Evolutionary conservation across 2,888 invertebrate species (phyloP).

Genomic region (Microctonus brassicae): DNA sequence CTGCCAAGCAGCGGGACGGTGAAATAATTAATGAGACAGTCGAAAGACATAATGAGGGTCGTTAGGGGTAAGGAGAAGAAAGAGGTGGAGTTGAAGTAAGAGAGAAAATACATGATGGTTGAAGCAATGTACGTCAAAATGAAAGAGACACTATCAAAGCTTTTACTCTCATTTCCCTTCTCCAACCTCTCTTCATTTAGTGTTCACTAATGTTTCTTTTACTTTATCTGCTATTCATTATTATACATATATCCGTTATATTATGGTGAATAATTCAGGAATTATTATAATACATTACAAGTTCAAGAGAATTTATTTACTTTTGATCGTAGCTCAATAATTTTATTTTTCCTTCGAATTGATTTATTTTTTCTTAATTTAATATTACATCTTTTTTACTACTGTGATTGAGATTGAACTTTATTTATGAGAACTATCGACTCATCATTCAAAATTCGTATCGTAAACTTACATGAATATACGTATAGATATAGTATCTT

Average conservation of each 20-base stretch:
- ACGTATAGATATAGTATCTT: neutral
- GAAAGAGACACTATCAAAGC: neutral
- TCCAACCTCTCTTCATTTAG: neutral
- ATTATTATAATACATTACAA: too few species aligned
- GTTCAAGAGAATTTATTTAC: conserved; percentile 28
- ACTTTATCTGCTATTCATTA: too few species aligned
- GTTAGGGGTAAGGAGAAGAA: conserved; percentile 11
- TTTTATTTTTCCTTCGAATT: conserved; percentile 7
- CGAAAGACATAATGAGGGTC: conserved; percentile 45
- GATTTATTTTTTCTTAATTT: neutral
- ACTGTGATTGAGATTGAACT: conserved; percentile 6
- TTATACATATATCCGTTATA: too few species aligned
- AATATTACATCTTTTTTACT: conserved; percentile 3
- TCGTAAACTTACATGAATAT: neutral
- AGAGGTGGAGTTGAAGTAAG: neutral
- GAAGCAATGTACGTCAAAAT: conserved; percentile 23
- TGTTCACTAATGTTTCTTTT: neutral
- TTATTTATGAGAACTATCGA: conserved; percentile 23
- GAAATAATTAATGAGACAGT: conserved; percentile 48
- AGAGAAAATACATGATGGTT: neutral
- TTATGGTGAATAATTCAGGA: too few species aligned
- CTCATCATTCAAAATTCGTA: conserved; percentile 15
- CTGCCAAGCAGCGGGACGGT: conserved; percentile 32
- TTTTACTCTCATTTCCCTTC: conserved; percentile 17
- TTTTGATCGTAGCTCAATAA: conserved; percentile 25